A percentile compares a stretch with the other conserved stretches of the same genome.
Evolutionary conservation across 2,797 vertebrate species (phyloP).

Genomic region (Odontamblyopus rebecca): DNA sequence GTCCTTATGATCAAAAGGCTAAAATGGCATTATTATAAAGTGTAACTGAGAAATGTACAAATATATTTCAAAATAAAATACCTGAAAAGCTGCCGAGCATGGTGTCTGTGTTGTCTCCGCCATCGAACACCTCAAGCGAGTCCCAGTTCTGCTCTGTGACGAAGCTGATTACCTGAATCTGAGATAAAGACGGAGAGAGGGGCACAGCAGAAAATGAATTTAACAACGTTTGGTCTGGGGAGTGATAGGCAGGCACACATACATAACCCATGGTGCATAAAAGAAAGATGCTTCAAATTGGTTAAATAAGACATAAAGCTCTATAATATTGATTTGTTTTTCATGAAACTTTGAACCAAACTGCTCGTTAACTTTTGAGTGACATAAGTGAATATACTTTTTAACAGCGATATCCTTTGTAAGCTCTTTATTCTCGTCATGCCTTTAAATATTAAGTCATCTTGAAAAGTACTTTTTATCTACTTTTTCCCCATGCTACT

Average conservation of each 20-base stretch:
- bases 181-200: slow-evolving; percentile 19
- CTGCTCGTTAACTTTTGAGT: neutral
- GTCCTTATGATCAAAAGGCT: no score
- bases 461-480: slow-evolving; percentile 3
- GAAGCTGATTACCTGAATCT: slow-evolving; percentile 99
- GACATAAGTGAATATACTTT: neutral
- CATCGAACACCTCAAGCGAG: slow-evolving; percentile 96
- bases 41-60: neutral
- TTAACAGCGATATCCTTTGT: neutral
- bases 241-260: slow-evolving; percentile 4
- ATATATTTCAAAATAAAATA: slow-evolving; percentile 46
- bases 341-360: neutral
- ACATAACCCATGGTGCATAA: slow-evolving; percentile 6
- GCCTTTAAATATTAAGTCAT: slow-evolving; percentile 15
- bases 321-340: neutral
- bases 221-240: neutral
- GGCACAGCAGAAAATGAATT: slow-evolving; percentile 11
- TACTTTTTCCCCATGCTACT: slow-evolving; percentile 16
- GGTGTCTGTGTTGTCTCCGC: slow-evolving; percentile 93
- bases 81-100: slow-evolving; percentile 99
- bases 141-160: slow-evolving; percentile 99
- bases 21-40: no score
- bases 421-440: neutral
- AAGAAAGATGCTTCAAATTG: neutral
- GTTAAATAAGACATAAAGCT: slow-evolving; percentile 2